These are phyloP conservation scores for Recurvirostra avosetta DNA, from an alignment of 2,113 vertebrate genomes.

Conservation along the genomic window DNA sequence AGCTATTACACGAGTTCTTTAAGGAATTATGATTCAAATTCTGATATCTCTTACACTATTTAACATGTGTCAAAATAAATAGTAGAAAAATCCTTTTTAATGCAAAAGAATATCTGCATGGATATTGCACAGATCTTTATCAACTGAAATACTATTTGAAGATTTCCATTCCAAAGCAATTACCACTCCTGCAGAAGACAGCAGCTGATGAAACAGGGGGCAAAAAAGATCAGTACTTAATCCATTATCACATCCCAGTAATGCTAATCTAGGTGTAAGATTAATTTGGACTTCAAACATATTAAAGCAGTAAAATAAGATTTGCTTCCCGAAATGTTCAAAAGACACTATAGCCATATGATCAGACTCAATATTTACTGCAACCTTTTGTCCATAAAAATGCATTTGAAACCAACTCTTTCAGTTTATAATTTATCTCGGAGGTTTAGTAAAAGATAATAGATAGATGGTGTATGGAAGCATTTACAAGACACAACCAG, in stretches of 20 bases:
- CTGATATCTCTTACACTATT: slow-evolving; percentile 19
- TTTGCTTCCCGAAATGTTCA: slow-evolving; percentile 37
- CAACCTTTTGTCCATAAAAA: neutral
- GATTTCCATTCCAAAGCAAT: slow-evolving; percentile 66
- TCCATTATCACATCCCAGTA: slow-evolving; percentile 66
- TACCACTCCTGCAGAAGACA: slow-evolving; percentile 61
- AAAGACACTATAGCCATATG: slow-evolving; percentile 12
- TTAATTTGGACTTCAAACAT: slow-evolving; percentile 66
- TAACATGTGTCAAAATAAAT: slow-evolving; percentile 48
- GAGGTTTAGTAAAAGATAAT: neutral
- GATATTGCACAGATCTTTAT: slow-evolving; percentile 49
- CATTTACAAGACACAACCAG: neutral
- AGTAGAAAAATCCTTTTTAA: slow-evolving; percentile 47
- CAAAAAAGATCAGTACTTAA: slow-evolving; percentile 60
- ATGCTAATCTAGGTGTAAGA: slow-evolving; percentile 65
- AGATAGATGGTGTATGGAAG: neutral
- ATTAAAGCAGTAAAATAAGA: slow-evolving; percentile 57
- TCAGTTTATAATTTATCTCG: neutral
- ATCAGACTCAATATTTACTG: neutral
- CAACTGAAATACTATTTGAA: slow-evolving; percentile 45
- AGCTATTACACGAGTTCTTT: slow-evolving; percentile 1
- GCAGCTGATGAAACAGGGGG: slow-evolving; percentile 40
- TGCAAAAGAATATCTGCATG: slow-evolving; percentile 44
- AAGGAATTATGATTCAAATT: slow-evolving; percentile 29
- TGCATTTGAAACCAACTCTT: neutral